Evolutionary conservation across 2,113 vertebrate genomes (phyloP).

Genomic region (Apaloderma vittatum): DNA sequence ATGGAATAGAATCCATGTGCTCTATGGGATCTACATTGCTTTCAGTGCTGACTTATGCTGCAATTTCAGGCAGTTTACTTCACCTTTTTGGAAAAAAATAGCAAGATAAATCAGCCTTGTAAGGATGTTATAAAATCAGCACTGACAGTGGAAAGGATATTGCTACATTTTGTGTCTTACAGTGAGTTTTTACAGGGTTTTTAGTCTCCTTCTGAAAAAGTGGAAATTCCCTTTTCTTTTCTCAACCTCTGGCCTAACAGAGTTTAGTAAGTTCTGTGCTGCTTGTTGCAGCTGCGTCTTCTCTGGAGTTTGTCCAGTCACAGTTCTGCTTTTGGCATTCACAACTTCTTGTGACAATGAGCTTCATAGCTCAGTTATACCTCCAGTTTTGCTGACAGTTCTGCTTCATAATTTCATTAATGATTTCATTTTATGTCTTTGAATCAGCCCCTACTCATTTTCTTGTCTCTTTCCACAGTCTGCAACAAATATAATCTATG

Average conservation of each 20-base stretch:
- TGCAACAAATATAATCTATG: background rate
- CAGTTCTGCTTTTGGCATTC: background rate
- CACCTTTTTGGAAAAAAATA: background rate
- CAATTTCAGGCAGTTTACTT: background rate
- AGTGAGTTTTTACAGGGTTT: background rate
- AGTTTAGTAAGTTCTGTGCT: background rate
- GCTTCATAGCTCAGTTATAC: background rate
- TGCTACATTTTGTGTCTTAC: background rate
- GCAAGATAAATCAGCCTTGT: background rate
- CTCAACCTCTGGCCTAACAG: background rate
- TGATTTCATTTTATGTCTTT: background rate
- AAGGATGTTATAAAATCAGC: background rate
- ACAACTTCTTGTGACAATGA: background rate
- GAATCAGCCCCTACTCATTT: background rate
- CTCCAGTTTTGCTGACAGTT: background rate
- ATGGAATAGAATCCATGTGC: background rate
- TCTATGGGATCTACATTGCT: background rate
- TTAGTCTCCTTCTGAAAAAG: background rate
- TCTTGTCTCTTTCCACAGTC: background rate
- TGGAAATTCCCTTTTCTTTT: background rate
- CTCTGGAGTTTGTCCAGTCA: background rate
- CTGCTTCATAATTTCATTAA: background rate
- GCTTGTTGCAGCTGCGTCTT: background rate
- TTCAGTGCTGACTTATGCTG: background rate
- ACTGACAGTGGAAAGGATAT: background rate